These are phyloP conservation scores for Conger conger DNA, from an alignment of 2,113 vertebrate genomes.

Conservation along the genomic window DNA sequence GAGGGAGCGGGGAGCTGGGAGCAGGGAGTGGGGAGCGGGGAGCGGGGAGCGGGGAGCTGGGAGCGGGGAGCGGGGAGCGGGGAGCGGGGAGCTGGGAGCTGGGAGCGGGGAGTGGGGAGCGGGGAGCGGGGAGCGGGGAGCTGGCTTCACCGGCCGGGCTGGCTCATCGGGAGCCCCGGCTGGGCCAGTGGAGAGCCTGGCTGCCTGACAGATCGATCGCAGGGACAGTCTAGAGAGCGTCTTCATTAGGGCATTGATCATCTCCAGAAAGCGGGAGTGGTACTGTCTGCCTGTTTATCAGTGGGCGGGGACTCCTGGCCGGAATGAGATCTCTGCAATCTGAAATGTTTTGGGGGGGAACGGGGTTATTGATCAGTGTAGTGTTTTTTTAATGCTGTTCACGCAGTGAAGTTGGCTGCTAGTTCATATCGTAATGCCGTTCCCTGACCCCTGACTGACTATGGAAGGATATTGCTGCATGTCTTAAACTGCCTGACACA, in stretches of 20 bases:
- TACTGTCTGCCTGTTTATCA: constrained; percentile 30
- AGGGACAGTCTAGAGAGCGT: constrained; percentile 32
- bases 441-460: neutral
- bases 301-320: neutral
- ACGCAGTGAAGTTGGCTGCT: neutral
- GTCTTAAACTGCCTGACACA: too few species aligned
- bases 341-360: neutral
- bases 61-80: neutral
- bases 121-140: neutral
- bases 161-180: neutral
- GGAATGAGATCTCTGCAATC: neutral
- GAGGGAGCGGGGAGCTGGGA: neutral
- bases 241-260: constrained; percentile 53
- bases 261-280: constrained; percentile 29
- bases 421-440: neutral
- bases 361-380: neutral
- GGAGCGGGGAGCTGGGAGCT: neutral
- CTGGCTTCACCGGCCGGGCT: neutral
- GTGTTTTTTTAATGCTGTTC: constrained; percentile 15
- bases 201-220: constrained; percentile 33
- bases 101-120: neutral
- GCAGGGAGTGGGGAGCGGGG: neutral
- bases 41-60: neutral
- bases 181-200: neutral
- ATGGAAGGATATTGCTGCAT: neutral